Conservation (phyloP, 2,113 vertebrate species). For the Prolemur simus region DNA sequence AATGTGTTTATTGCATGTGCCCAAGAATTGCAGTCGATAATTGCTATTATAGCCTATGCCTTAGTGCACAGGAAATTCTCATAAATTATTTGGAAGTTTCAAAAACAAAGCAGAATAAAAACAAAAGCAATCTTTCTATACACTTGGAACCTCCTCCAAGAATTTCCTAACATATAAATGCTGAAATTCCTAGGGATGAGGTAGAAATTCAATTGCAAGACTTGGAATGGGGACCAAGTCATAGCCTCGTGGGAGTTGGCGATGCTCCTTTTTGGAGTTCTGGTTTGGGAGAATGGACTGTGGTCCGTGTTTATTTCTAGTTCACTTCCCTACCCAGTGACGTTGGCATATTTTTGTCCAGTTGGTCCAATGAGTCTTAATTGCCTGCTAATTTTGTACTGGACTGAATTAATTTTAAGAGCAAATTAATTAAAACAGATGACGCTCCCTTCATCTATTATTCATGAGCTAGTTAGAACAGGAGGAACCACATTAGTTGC, state of each 20-base stretch:
- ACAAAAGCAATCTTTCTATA: background rate
- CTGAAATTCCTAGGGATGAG: background rate
- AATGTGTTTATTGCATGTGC: slow-evolving; percentile 45
- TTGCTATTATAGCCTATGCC: background rate
- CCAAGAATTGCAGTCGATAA: slow-evolving; percentile 13
- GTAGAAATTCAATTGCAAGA: background rate
- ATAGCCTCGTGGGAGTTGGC: background rate
- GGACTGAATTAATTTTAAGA: slow-evolving; percentile 84
- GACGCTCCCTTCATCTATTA: slow-evolving; percentile 83
- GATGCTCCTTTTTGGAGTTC: background rate
- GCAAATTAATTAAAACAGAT: slow-evolving; percentile 84
- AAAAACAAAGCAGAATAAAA: background rate
- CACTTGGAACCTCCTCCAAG: background rate
- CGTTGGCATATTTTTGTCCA: slow-evolving; percentile 67
- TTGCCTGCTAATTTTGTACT: slow-evolving; percentile 83
- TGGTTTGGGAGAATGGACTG: background rate
- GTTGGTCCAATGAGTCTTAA: slow-evolving; percentile 78
- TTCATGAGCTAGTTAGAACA: slow-evolving; percentile 81
- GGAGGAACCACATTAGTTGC: slow-evolving; percentile 73
- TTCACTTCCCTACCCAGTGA: background rate
- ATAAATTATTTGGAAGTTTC: slow-evolving; percentile 49
- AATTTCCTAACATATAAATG: background rate
- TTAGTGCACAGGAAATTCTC: background rate
- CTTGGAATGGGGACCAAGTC: background rate
- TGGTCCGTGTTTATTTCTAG: background rate